phyloP scores from a whole-genome alignment of 2,888 invertebrate genomes.

The Pyrochroa serraticornis region DNA sequence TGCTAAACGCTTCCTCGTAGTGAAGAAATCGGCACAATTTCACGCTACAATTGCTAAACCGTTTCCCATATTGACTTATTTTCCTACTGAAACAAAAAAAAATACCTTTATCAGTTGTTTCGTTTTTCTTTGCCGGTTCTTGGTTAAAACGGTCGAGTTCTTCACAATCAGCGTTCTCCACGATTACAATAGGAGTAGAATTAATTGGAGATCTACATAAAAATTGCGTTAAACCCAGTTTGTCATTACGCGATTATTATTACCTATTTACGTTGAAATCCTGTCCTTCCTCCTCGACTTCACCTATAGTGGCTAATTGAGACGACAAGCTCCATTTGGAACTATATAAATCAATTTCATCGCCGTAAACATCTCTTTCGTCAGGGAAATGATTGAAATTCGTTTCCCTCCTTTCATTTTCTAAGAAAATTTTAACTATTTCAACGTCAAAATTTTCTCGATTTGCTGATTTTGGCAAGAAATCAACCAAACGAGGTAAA shows the following conservation, averaged over 20 bases:
- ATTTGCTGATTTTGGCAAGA: slow-evolving; percentile 68
- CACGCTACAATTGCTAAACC: no score
- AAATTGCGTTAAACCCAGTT: slow-evolving; percentile 7
- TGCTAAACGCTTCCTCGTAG: no score
- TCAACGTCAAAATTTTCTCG: slow-evolving; percentile 53
- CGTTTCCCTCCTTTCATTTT: slow-evolving; percentile 48
- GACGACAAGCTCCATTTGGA: slow-evolving; percentile 64
- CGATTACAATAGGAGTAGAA: slow-evolving; percentile 46
- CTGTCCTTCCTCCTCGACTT: slow-evolving; percentile 65
- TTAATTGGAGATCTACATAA: slow-evolving; percentile 33
- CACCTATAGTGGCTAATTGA: slow-evolving; percentile 73
- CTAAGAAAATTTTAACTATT: slow-evolving; percentile 49
- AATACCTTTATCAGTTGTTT: slow-evolving; percentile 30
- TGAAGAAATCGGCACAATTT: no score
- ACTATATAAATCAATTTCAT: slow-evolving; percentile 50
- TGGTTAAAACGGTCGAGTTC: not conserved
- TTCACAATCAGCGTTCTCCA: slow-evolving; percentile 46
- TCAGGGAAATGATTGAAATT: slow-evolving; percentile 29
- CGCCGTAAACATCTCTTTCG: slow-evolving; percentile 40
- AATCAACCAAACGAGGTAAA: slow-evolving; percentile 73
- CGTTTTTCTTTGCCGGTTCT: slow-evolving; percentile 9
- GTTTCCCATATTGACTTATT: not conserved
- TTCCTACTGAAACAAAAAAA: not conserved
- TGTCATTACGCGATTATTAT: slow-evolving; percentile 4
- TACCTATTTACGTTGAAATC: slow-evolving; percentile 35